Percentiles rank a stretch among this genome's conserved stretches.
Conservation (phyloP, 2,888 invertebrate genomes). For the Sisyra terminalis region DNA sequence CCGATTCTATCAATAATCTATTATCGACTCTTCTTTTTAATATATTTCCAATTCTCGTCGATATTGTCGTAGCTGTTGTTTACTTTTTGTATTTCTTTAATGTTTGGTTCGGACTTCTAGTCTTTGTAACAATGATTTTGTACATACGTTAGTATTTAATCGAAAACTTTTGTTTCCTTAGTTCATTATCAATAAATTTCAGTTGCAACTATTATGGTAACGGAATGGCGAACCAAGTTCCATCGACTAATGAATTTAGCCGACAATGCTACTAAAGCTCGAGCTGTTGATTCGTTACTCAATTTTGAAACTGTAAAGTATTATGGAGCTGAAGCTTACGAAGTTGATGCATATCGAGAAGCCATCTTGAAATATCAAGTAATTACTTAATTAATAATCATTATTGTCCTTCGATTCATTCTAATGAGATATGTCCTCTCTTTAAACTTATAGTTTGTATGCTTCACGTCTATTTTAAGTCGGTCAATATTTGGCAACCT, state of each 20-base stretch:
- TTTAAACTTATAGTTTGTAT: no score
- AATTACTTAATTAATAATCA: no score
- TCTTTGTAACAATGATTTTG: slow-evolving; percentile 81
- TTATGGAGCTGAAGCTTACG: slow-evolving; percentile 87
- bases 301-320: slow-evolving; percentile 99
- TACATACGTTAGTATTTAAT: slow-evolving; percentile 63
- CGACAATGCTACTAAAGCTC: slow-evolving; percentile 82
- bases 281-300: slow-evolving; percentile 87
- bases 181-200: no score
- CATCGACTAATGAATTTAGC: slow-evolving; percentile 86
- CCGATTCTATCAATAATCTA: slow-evolving; percentile 87
- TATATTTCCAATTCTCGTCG: slow-evolving; percentile 82
- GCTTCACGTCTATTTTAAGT: no score
- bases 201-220: slow-evolving; percentile 78
- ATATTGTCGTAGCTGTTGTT: slow-evolving; percentile 79
- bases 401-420: slow-evolving; percentile 2
- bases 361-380: slow-evolving; percentile 80
- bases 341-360: slow-evolving; percentile 67
- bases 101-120: slow-evolving; percentile 87
- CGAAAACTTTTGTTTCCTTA: no score
- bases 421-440: background rate
- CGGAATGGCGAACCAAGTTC: slow-evolving; percentile 96
- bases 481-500: no score
- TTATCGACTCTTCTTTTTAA: slow-evolving; percentile 86
- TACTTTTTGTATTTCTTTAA: slow-evolving; percentile 83